A percentile compares a stretch with the other conserved stretches of the same genome.
Conservation (phyloP, 2,113 vertebrate genomes). For the Scalopus aquaticus region DNA sequence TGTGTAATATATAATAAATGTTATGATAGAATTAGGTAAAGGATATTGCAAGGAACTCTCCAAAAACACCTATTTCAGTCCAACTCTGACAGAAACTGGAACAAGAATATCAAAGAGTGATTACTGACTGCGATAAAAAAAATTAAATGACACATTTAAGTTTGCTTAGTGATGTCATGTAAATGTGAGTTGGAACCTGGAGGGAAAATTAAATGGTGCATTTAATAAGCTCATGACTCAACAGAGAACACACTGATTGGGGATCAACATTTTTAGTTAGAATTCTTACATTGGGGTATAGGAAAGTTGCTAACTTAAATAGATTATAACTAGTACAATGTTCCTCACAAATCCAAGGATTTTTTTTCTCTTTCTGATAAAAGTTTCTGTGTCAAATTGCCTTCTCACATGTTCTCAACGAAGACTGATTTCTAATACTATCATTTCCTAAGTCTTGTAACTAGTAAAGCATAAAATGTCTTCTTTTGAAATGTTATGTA, state of each 20-base stretch:
- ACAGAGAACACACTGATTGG: background rate
- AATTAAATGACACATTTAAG: background rate
- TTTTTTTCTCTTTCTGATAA: background rate
- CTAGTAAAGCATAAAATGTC: background rate
- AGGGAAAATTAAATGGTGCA: background rate
- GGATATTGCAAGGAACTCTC: background rate
- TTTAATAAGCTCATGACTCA: background rate
- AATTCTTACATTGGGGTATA: background rate
- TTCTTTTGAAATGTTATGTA: constrained; percentile 1
- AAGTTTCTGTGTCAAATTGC: background rate
- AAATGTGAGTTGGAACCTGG: background rate
- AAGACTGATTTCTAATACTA: constrained; percentile 26
- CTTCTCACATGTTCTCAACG: constrained; percentile 11
- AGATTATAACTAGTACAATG: background rate
- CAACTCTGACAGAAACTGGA: background rate
- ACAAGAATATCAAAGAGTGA: background rate
- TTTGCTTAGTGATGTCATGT: background rate
- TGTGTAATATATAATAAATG: background rate
- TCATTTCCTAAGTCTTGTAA: background rate
- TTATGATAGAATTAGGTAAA: background rate
- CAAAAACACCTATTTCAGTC: background rate
- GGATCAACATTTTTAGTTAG: constrained; percentile 8
- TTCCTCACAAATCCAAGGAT: background rate
- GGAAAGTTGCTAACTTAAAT: background rate
- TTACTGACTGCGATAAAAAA: background rate